phyloP scores from a whole-genome alignment of 2,797 vertebrate species.

The Lepilemur septentrionalis region DNA sequence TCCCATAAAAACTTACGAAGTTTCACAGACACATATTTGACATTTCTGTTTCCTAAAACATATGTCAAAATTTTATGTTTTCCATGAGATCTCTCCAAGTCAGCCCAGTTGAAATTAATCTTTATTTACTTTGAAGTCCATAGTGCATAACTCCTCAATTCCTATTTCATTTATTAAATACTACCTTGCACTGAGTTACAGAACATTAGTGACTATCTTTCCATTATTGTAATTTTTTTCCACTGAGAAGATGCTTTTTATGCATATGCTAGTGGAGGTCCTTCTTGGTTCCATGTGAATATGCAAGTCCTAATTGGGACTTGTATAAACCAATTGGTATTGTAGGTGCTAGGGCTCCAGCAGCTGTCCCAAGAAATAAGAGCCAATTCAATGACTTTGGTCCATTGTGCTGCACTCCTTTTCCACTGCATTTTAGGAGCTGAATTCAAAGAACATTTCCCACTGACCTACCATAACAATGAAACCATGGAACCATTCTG shows the following conservation, averaged over 20 bases:
- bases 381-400: neutral
- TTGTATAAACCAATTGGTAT: slow-evolving; percentile 55
- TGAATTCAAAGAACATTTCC: neutral
- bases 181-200: neutral
- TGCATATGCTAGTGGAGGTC: slow-evolving; percentile 2
- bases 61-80: neutral
- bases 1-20: neutral
- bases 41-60: neutral
- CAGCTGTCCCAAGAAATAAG: slow-evolving; percentile 33
- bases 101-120: neutral
- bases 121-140: neutral
- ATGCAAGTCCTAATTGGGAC: slow-evolving; percentile 54
- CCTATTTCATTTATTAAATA: neutral
- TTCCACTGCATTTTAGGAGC: neutral
- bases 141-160: neutral
- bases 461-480: slow-evolving; percentile 56
- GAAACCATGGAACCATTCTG: slow-evolving; percentile 14
- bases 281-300: slow-evolving; percentile 65
- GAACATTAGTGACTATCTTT: neutral
- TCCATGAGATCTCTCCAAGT: neutral
- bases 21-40: neutral
- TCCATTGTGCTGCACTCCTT: slow-evolving; percentile 55
- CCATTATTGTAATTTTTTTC: neutral
- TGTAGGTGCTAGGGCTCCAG: slow-evolving; percentile 12
- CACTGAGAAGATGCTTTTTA: slow-evolving; percentile 61